Conservation (phyloP, 2,888 invertebrate genomes). For the Zaprionus obscuricornis region DNA sequence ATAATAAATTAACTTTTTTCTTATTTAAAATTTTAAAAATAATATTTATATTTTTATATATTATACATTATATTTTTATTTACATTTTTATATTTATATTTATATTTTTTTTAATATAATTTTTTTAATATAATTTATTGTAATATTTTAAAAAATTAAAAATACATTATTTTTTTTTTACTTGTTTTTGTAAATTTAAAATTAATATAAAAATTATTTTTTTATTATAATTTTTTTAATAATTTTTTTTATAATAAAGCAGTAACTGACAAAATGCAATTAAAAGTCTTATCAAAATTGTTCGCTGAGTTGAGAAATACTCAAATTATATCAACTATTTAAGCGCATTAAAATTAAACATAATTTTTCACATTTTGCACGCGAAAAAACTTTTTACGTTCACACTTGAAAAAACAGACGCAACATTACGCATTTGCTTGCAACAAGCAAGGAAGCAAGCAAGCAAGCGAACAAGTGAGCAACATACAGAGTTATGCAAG, state of each 20-base stretch:
- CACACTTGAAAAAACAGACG: conserved; percentile 48
- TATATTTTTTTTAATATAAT: too few relatives aligned
- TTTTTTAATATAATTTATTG: too few relatives aligned
- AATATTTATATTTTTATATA: too few relatives aligned
- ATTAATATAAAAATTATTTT: not conserved
- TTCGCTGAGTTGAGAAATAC: conserved; percentile 8
- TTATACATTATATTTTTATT: too few relatives aligned
- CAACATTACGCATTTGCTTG: conserved; percentile 34
- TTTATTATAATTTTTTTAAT: not conserved
- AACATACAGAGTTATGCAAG: too few relatives aligned
- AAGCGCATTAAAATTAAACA: conserved; percentile 31
- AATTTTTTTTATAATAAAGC: not conserved
- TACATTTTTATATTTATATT: too few relatives aligned
- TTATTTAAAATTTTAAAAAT: too few relatives aligned
- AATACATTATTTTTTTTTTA: too few relatives aligned
- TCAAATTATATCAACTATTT: conserved; percentile 21
- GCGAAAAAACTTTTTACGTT: conserved; percentile 24
- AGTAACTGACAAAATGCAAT: not conserved
- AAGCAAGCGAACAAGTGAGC: too few relatives aligned
- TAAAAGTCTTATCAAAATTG: not conserved
- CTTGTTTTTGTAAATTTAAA: not conserved
- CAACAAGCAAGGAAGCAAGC: conserved; percentile 14
- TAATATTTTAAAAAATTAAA: too few relatives aligned
- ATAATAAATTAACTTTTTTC: too few relatives aligned
- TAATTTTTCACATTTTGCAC: conserved; percentile 1